These are phyloP conservation scores for Microcebus murinus DNA, from an alignment of 2,113 vertebrate genomes.

Conservation along the genomic window DNA sequence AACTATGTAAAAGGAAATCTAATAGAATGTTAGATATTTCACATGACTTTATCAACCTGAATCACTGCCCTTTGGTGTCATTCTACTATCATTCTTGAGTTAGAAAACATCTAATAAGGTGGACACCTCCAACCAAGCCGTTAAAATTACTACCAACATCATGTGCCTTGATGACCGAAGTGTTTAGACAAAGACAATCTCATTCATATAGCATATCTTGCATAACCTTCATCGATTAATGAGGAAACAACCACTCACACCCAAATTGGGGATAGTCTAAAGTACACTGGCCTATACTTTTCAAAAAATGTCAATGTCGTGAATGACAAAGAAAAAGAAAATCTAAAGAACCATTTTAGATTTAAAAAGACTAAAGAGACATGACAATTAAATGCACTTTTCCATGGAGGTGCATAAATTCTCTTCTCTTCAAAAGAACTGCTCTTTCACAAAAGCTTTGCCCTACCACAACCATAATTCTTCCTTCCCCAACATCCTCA, in stretches of 20 bases:
- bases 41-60: not conserved
- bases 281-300: not conserved
- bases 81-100: not conserved
- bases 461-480: too few species aligned
- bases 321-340: not conserved
- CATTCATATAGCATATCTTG: not conserved
- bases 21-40: not conserved
- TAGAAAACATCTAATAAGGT: not conserved
- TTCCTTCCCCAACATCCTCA: too few species aligned
- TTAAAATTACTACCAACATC: not conserved
- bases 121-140: not conserved
- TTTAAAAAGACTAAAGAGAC: not conserved
- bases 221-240: not conserved
- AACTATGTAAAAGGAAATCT: not conserved
- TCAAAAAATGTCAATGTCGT: not conserved
- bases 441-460: too few species aligned
- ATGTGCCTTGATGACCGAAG: not conserved
- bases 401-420: not conserved
- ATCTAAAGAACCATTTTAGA: not conserved
- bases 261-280: not conserved
- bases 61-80: not conserved
- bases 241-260: not conserved
- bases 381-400: not conserved
- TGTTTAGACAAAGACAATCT: not conserved
- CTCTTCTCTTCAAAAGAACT: too few species aligned